Conservation (phyloP, 1,140 invertebrate genomes). For the Drosophila orosa region DNA sequence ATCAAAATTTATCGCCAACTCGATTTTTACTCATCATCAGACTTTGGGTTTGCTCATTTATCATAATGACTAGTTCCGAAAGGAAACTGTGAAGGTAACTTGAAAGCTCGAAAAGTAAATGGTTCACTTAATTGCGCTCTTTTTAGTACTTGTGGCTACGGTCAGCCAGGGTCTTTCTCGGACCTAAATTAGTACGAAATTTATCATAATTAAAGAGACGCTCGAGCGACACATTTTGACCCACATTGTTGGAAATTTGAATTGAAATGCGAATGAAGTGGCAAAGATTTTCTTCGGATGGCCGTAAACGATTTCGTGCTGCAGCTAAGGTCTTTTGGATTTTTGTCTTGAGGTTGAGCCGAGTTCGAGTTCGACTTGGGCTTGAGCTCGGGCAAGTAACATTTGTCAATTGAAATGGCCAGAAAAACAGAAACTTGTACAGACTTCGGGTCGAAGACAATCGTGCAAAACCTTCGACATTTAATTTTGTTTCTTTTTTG, state of each 20-base stretch:
- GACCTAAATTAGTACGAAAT: conserved; percentile 49
- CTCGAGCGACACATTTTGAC: conserved; percentile 74
- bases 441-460: conserved; percentile 49
- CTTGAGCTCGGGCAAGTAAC: conserved; percentile 38
- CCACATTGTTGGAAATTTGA: conserved; percentile 53
- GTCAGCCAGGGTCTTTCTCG: conserved; percentile 41
- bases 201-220: conserved; percentile 66
- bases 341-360: conserved; percentile 47
- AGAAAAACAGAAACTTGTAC: conserved; percentile 52
- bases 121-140: conserved; percentile 45
- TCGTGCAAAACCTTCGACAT: conserved; percentile 82
- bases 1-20: conserved; percentile 3
- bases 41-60: conserved; percentile 13
- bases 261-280: conserved; percentile 45
- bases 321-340: conserved; percentile 45
- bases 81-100: conserved; percentile 53
- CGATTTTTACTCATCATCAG: conserved; percentile 5
- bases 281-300: conserved; percentile 66
- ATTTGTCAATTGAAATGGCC: conserved; percentile 77
- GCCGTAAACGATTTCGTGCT: conserved; percentile 59
- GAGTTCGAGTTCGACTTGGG: conserved; percentile 39
- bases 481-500: conserved; percentile 75
- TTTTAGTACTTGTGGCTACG: conserved; percentile 39
- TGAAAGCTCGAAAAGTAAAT: conserved; percentile 26
- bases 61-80: conserved; percentile 30